Evolutionary conservation across 2,888 invertebrate species (phyloP).

Genomic region (Tetragonula carbonaria): DNA sequence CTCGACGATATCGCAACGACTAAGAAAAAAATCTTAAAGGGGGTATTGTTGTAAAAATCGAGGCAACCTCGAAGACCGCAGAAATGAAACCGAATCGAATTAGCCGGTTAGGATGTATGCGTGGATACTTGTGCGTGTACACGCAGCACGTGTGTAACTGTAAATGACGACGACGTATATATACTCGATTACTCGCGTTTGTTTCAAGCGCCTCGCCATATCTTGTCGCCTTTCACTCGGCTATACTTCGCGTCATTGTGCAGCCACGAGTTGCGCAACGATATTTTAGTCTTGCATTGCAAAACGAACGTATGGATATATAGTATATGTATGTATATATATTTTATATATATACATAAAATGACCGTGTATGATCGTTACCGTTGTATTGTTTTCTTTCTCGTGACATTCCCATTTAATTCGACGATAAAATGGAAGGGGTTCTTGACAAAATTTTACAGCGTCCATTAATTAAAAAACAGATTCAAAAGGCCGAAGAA

Average conservation of each 20-base stretch:
- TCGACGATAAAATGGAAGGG: neutral
- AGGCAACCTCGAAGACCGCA: neutral
- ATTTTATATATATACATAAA: neutral
- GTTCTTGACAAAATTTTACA: too few relatives aligned
- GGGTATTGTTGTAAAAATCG: neutral
- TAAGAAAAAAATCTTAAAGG: neutral
- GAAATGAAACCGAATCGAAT: constrained; percentile 39
- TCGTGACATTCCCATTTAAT: constrained; percentile 35
- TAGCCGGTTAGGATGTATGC: neutral
- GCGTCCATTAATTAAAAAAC: too few relatives aligned
- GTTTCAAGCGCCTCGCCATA: constrained; percentile 56
- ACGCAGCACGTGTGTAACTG: constrained; percentile 21
- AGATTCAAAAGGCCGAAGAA: too few relatives aligned
- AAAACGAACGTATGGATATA: constrained; percentile 41
- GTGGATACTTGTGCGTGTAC: constrained; percentile 11
- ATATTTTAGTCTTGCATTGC: constrained; percentile 75
- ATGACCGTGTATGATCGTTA: constrained; percentile 15
- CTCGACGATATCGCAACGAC: neutral
- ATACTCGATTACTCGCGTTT: constrained; percentile 58
- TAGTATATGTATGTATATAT: too few relatives aligned
- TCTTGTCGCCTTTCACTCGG: constrained; percentile 81
- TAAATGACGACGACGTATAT: constrained; percentile 40
- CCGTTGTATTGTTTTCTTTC: constrained; percentile 32
- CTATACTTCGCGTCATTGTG: constrained; percentile 75
- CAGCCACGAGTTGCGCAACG: constrained; percentile 77